Evolutionary conservation across 2,888 invertebrate species (phyloP), one percentile per base, ranked within the genome.

Genomic region (Vandiemenella viatica): DNA sequence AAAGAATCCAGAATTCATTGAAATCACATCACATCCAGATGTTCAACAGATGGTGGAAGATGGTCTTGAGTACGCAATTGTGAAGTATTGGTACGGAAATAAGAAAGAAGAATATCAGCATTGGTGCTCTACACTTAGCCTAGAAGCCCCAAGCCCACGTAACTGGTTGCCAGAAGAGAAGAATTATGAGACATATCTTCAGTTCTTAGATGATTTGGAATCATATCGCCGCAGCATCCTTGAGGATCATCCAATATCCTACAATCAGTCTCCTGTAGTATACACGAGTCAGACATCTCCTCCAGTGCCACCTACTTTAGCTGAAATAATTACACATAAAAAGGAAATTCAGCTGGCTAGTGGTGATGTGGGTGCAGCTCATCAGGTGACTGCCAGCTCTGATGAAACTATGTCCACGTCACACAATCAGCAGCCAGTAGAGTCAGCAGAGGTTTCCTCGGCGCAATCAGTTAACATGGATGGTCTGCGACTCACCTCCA

Each of bases 11-110:
- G 83, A 84, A 59, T 77, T 87, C 55, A 68, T 79, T 56, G 78
- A 80, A 52, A 68, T 86, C 8, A 76, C 80, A 49, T 74, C 75
- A 48, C 74, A 77, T 55, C 68, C 77, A 0, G 77, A 77, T 54
- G 77, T 88, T 16, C 79, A 80, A 58, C 79, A 82, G 60, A 79
- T 83, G 77, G 77, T 87, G 16, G 83, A 86, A 58, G 83, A 86
- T 60, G 86, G 84, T 19, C 70, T 87, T 20, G 80, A 83, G 83
- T 84, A 66, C 73, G 83, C 83, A 1, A 83, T 83, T 46, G 81
- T 84, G 51, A 82, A 83, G 57, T 77, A 83, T 57, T 83, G 80
- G 78, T 83, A 82, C 56, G 78, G 79, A 1, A 75, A 79, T 60
- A 79, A 80, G 61, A 76, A 77, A 0, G 77, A 80, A 58, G 82